phyloP scores from a whole-genome alignment of 2,888 invertebrate species.

The Chymomyza amoena region DNA sequence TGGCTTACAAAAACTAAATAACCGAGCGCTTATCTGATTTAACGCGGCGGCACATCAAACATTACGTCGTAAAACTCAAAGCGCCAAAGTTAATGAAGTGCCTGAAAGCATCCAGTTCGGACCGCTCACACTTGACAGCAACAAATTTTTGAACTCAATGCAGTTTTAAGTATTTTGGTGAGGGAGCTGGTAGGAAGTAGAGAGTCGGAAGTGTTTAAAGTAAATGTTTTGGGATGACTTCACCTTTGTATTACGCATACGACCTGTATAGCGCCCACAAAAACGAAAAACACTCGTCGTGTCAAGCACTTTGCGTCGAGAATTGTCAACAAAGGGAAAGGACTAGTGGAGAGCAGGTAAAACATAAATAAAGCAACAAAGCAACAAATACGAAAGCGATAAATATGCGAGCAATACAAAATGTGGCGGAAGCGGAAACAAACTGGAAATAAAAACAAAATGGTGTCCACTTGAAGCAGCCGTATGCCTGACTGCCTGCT shows the following conservation, averaged over 20 bases:
- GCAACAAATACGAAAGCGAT: slow-evolving; percentile 48
- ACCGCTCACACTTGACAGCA: slow-evolving; percentile 50
- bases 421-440: slow-evolving; percentile 62
- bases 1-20: slow-evolving; percentile 34
- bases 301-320: neutral
- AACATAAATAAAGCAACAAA: slow-evolving; percentile 61
- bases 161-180: slow-evolving; percentile 28
- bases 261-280: slow-evolving; percentile 31
- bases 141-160: slow-evolving; percentile 59
- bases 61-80: neutral
- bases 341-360: neutral
- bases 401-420: slow-evolving; percentile 30
- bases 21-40: slow-evolving; percentile 63
- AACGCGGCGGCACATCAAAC: slow-evolving; percentile 34
- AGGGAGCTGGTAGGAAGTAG: neutral
- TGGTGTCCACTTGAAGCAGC: slow-evolving; percentile 59
- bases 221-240: neutral
- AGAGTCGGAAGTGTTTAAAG: neutral
- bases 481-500: slow-evolving; percentile 10
- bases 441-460: slow-evolving; percentile 50
- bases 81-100: slow-evolving; percentile 61
- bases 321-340: slow-evolving; percentile 15
- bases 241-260: slow-evolving; percentile 53
- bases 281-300: slow-evolving; percentile 6
- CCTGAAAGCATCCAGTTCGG: slow-evolving; percentile 62